Base-by-base conservation (phyloP, 35 echinoderm and acorn worm genomes). In the Heliocidaris tuberculata region DNA sequence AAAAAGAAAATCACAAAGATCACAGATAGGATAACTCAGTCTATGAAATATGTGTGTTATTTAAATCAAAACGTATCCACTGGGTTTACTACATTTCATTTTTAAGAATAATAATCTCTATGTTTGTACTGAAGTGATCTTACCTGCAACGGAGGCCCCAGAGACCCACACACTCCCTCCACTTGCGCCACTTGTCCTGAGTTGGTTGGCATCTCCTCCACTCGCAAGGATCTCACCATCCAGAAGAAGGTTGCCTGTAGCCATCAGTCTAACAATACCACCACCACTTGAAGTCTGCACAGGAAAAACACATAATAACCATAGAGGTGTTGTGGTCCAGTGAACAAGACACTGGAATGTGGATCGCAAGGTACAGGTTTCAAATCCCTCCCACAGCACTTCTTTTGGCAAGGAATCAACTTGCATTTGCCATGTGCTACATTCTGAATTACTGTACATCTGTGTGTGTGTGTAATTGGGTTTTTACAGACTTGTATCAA, bases 131-230 rank as follows among this genome's bases (percentile, higher is more conserved):
- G 35, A 1, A 42, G 35, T 42, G 35, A 60, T 60, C 95, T 60
- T 97, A 98, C 97, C 97, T 85, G 96, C 94, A 30, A 98, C 48
- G 49, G 92, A 93, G 59, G 24, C 32, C 8, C 94, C 92, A 29
- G 52, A 86, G 49, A 98, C 90, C 94, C 94, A 97, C 7, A 98
- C 94, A 59, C 97, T 98, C 19, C 97, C 97, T 12, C 95, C 97
- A 93, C 97, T 98, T 27, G 94, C 95, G 6, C 97, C 97, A 93
- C 97, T 94, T 13, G 94, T 95, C n/a, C 97, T 95, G 4, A 88
- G 31, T 17, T 59, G 29, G 49, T 97, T 95, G 11, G 97, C 95
- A 87, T 95, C 90, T n/a, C 85, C 85, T 32, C 97, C 97, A 47
- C 95, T 94, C 29, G 97, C 96, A 48, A 94, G 21, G 50, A 98